Evolutionary conservation across 2,888 invertebrate genomes (phyloP).

Genomic region (Pandemis corylana): DNA sequence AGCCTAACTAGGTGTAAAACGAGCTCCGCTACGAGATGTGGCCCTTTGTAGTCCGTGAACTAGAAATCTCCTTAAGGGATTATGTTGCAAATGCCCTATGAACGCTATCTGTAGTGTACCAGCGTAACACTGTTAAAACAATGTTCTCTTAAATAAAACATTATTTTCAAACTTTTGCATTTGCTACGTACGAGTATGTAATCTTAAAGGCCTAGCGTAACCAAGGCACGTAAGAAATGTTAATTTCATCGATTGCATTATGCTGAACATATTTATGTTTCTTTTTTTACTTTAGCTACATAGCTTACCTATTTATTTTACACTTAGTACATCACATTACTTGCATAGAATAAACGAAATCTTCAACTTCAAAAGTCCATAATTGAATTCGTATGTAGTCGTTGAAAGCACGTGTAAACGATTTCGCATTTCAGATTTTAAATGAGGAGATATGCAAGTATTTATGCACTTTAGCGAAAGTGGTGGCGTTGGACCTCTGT

Average conservation of each 20-base stretch:
- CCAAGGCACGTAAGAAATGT: neutral
- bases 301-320: too few relatives aligned
- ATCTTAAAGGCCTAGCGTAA: neutral
- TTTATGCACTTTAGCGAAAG: slow-evolving; percentile 65
- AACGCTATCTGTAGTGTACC: slow-evolving; percentile 22
- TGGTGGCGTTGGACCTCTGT: slow-evolving; percentile 64
- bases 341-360: slow-evolving; percentile 15
- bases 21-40: slow-evolving; percentile 59
- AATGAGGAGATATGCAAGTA: slow-evolving; percentile 24
- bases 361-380: neutral
- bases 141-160: slow-evolving; percentile 32
- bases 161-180: slow-evolving; percentile 30
- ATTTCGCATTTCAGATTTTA: slow-evolving; percentile 22
- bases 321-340: neutral
- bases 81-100: slow-evolving; percentile 43
- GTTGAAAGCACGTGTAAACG: neutral
- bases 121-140: slow-evolving; percentile 15
- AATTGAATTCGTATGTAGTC: neutral
- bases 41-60: slow-evolving; percentile 47
- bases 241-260: slow-evolving; percentile 30
- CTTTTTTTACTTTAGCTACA: neutral
- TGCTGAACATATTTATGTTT: neutral
- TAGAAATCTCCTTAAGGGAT: slow-evolving; percentile 44
- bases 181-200: slow-evolving; percentile 13
- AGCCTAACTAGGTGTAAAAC: slow-evolving; percentile 77